Base-by-base conservation (phyloP, 2,888 invertebrate genomes). In the Mesorhabditis belari region DNA sequence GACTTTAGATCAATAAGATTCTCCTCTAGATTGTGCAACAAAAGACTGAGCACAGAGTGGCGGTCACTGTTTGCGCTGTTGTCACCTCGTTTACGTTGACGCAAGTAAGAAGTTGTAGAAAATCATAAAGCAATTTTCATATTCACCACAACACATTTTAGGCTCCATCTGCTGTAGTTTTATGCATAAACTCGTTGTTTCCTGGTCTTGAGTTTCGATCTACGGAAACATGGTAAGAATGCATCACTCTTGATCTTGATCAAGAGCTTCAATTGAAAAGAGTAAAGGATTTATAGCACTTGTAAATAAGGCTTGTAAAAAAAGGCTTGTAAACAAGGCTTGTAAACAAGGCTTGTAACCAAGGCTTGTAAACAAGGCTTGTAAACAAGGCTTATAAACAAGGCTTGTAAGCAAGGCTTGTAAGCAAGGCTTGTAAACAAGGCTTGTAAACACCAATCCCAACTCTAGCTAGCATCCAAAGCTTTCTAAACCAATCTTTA, bases 71-170 rank as follows among this genome's bases (percentile, higher is more conserved):
- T 5, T 77, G 75, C 49, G 71, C 71, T 5, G 75, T 77, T 23
- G 77, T 77, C 9, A 74, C 74, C 4, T 74, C 73, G 5, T 77
- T 77, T 61, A 76, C 76, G 3, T 67, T 77, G 4, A 77, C 77
- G 5, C 77, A 76, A 61, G 73, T 64, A 35, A 63, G 17, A 29
- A 26, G 25, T 44, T n/a, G 28, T 28, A 24, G 9, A n/a, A n/a
- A 35, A 57, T 55, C 25, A 35, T 26, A 28, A 51, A 61, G 23
- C 51, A 44, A 65, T 44, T 17, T 63, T 17, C 5, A n/a, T n/a
- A n/a, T n/a, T n/a, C n/a, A n/a, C n/a, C n/a, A n/a, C n/a, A n/a
- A n/a, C n/a, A n/a, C 35, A 29, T 54, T 64, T 27, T 29, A 74
- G 69, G 69, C 73, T 3, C 74, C 74, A 2, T 74, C 74, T 17